Base-by-base conservation (phyloP, 2,888 invertebrate genomes). In the Sphaerophoria rueppellii region DNA sequence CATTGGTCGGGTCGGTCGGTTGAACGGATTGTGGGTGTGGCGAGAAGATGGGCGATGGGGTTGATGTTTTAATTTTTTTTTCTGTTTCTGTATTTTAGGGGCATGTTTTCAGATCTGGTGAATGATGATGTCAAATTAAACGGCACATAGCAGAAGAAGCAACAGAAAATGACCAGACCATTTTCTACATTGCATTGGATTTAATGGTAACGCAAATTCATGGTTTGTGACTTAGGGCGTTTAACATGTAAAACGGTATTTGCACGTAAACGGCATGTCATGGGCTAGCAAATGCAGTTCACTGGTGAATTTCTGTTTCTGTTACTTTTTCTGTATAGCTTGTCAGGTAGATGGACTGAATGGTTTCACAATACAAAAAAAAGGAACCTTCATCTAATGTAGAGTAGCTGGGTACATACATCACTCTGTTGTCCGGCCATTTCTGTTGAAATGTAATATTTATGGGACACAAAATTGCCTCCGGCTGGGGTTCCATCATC, bases 101-200 rank as follows among this genome's bases (percentile, higher is more conserved):
- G 43, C 55, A 16, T 5, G 35, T 60, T 43, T 43, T 43, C 60
- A 35, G 34, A 14, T 37, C 24, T 24, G 37, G 16, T 67, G 65
- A 63, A 65, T 69, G 74, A 82, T 82, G 82, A 82, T 82, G 78
- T 79, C 74, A 70, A 82, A 74, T 74, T 82, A 82, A 82, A 79
- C 79, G 74, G 35, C 43, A 60, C 24, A 60, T 4, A n/a, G 52
- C 46, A 70, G 43, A 3, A 12, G 43, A 12, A 7, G 40, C 43
- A 43, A 43, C 9, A 43, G 34, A 70, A 70, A 65, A 82, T 82
- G 74, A 71, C 70, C 82, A 74, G 70, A 65, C 70, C 82, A 74
- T 74, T 79, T 58, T 24, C 24, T 24, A 24, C 74, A 65, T 48
- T 74, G 74, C 74, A 65, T 48, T 74, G 74, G 65, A 48, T 57